phyloP scores from a whole-genome alignment of 2,113 vertebrate genomes.

The Microcebus jonahi region DNA sequence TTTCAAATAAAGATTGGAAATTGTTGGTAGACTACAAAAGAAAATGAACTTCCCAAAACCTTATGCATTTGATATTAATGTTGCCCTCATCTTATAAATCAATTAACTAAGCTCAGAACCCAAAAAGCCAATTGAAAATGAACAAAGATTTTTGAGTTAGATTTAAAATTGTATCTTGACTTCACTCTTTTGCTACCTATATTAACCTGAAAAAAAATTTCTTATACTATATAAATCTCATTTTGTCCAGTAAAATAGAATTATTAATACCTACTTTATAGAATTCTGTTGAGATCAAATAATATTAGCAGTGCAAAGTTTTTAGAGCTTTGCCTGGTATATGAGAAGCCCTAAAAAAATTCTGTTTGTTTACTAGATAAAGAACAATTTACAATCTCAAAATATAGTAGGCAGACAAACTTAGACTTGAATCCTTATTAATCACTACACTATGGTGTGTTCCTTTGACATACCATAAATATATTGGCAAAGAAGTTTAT shows the following conservation, averaged over 20 bases:
- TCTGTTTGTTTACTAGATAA: not conserved
- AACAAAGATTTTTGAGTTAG: not conserved
- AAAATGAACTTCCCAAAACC: not conserved
- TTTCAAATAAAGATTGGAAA: not conserved
- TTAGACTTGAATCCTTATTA: not conserved
- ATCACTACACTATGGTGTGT: not conserved
- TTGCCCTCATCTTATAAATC: not conserved
- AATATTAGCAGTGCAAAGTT: not conserved
- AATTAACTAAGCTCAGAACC: not conserved
- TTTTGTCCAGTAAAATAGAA: not conserved
- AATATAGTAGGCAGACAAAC: not conserved
- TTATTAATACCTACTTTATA: not conserved
- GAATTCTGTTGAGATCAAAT: not conserved
- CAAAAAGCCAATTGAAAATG: not conserved
- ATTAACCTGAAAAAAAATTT: not conserved
- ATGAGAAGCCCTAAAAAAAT: too few species aligned
- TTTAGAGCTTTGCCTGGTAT: not conserved
- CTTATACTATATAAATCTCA: not conserved
- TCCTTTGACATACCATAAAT: not conserved
- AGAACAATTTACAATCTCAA: not conserved
- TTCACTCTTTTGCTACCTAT: not conserved
- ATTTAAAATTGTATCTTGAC: not conserved
- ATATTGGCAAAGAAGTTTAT: not conserved
- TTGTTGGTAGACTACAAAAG: too few species aligned
- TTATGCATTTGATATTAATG: not conserved